Conservation (phyloP, 2,888 invertebrate genomes). For the Lochmaea capreae region DNA sequence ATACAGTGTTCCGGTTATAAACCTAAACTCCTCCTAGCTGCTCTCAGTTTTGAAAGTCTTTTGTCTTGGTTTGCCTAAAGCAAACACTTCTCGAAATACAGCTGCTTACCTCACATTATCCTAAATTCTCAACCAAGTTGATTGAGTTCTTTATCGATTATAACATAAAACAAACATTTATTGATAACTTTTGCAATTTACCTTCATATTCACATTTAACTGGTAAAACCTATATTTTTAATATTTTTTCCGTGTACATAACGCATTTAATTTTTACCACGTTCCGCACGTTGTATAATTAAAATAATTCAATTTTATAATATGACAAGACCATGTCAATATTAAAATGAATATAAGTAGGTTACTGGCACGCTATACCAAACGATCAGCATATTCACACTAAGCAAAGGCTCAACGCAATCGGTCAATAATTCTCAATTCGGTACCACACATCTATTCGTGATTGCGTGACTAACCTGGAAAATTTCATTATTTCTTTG, state of each 20-base stretch:
- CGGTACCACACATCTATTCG: conserved; percentile 22
- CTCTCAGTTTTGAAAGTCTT: too few species aligned
- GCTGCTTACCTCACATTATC: too few species aligned
- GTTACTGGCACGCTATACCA: conserved; percentile 10
- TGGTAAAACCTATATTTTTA: background rate
- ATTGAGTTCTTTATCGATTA: too few species aligned
- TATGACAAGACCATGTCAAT: conserved; percentile 14
- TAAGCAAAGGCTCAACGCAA: background rate
- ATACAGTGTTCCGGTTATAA: too few species aligned
- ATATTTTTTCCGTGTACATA: background rate
- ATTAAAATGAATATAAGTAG: conserved; percentile 11
- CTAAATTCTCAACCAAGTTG: too few species aligned
- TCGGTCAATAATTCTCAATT: conserved; percentile 13
- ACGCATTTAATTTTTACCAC: background rate
- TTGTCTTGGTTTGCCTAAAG: too few species aligned
- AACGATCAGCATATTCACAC: conserved; percentile 7
- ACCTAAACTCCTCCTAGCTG: too few species aligned
- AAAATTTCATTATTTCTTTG: conserved; percentile 37
- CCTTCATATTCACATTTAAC: background rate
- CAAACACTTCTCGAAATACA: too few species aligned
- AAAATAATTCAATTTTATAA: conserved; percentile 10
- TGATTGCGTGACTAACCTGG: conserved; percentile 34
- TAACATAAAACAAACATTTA: background rate
- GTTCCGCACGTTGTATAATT: background rate
- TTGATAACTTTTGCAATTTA: background rate